These are phyloP conservation scores for Trisateles emortualis DNA, from an alignment of 2,888 invertebrate genomes.

Conservation along the genomic window DNA sequence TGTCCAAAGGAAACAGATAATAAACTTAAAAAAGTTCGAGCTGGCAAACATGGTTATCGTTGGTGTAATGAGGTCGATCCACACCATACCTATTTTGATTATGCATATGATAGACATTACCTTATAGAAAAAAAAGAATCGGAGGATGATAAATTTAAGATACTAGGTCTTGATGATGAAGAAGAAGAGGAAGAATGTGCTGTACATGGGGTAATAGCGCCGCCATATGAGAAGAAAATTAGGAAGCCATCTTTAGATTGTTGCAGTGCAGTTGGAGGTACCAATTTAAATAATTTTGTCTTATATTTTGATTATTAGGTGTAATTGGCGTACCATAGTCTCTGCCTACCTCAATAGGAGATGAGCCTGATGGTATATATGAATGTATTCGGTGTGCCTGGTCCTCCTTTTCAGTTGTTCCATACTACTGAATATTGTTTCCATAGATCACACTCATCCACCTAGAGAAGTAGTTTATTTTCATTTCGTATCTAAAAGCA, in stretches of 20 bases:
- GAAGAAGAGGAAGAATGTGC: constrained; percentile 49
- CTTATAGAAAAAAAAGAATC: constrained; percentile 61
- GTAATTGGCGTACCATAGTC: too few species aligned
- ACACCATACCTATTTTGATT: constrained; percentile 77
- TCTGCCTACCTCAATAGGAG: too few species aligned
- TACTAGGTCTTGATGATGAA: constrained; percentile 65
- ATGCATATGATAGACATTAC: constrained; percentile 70
- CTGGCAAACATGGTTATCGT: constrained; percentile 74
- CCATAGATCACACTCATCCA: too few species aligned
- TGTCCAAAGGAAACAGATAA: constrained; percentile 56
- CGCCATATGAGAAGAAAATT: constrained; percentile 65
- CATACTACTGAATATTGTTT: too few species aligned
- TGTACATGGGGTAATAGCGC: constrained; percentile 57
- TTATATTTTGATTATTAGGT: too few species aligned
- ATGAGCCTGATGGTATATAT: too few species aligned
- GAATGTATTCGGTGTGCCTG: too few species aligned
- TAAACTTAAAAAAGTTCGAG: constrained; percentile 67
- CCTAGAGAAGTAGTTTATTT: too few species aligned
- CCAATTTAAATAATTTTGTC: not conserved
- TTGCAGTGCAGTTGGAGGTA: constrained; percentile 80
- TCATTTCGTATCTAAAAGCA: too few species aligned
- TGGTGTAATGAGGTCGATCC: constrained; percentile 80
- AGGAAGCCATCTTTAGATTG: constrained; percentile 76
- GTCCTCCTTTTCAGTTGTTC: too few species aligned
- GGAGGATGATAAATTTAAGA: constrained; percentile 62